Base-by-base conservation (phyloP, 2,113 vertebrate genomes). In the Meles meles region DNA sequence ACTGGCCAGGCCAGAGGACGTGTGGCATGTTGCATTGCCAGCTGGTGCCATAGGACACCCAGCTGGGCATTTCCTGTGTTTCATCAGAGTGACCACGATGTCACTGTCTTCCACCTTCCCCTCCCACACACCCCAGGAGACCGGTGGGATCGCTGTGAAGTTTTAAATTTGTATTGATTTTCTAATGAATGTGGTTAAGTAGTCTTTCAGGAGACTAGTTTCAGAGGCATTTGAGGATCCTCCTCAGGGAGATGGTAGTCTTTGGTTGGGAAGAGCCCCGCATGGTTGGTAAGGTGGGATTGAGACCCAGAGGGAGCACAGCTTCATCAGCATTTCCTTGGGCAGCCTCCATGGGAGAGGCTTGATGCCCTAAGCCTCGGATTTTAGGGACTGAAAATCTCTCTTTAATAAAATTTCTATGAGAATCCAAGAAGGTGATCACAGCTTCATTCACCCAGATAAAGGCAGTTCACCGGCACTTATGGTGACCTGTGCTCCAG, bases 151-250 rank as follows among this genome's bases (percentile, higher is more conserved):
- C 76, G 39, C 72, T 1, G 55, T 10, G 96, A 95, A 88, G 87
- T 31, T 95, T 94, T 83, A 55, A 86, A 97, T 95, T 92, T 90
- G 88, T 92, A 96, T 93, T 65, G 96, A 96, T 90, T 92, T 94
- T 92, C 47, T 93, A 44, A 65, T 80, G 93, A 67, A 77, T 59
- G 92, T 3, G 2, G 88, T 55, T 76, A 23, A 20, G 27, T 21
- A 23, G 42, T n/a, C 65, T 59, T 25, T 9, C 34, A 1, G 42
- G 42, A 34, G 76, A 55, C 80, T 61, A 84, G 79, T 85, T 88
- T 10, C 8, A 20, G 17, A 76, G 74, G 15, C 2, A 6, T 77
- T n/a, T 63, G 71, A 39, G 57, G n/a, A 29, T 27, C 31, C 55
- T 59, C 63, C 9, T 17, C 9, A 0, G 31, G 93, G 76, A 42